Evolutionary conservation across 2,113 vertebrate genomes (phyloP).

Genomic region (Phocoena phocoena): DNA sequence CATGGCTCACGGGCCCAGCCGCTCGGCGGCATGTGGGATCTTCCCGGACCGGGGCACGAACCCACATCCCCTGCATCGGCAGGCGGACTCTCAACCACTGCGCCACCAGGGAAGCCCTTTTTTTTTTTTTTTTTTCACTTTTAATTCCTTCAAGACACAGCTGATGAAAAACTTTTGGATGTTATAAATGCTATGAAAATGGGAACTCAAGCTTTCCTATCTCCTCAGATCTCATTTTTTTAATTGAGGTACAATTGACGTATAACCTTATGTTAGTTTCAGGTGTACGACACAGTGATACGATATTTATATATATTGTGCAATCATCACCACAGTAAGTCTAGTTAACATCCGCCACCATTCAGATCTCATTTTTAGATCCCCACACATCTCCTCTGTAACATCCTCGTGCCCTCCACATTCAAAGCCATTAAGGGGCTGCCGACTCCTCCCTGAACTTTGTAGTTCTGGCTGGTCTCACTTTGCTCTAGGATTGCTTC

Average conservation of each 20-base stretch:
- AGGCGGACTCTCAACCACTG: no score
- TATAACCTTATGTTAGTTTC: background rate
- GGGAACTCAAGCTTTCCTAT: background rate
- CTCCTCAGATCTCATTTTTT: background rate
- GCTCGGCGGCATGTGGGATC: no score
- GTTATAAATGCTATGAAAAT: background rate
- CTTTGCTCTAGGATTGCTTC: background rate
- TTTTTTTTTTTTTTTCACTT: background rate
- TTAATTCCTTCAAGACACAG: background rate
- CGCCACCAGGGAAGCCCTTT: background rate
- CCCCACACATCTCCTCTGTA: background rate
- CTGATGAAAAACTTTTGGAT: background rate
- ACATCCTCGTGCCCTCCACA: background rate
- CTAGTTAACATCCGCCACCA: background rate
- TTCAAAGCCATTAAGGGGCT: rapidly evolving
- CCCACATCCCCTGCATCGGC: no score
- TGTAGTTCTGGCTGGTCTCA: background rate
- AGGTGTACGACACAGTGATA: background rate
- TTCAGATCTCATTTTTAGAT: background rate
- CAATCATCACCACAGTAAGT: background rate
- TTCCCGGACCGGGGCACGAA: no score
- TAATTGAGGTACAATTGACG: background rate
- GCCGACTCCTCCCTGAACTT: background rate
- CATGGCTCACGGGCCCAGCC: no score
- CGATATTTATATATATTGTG: rapidly evolving